Evolutionary conservation across 2,888 invertebrate species (phyloP).

Genomic region (Pheosia gnoma): DNA sequence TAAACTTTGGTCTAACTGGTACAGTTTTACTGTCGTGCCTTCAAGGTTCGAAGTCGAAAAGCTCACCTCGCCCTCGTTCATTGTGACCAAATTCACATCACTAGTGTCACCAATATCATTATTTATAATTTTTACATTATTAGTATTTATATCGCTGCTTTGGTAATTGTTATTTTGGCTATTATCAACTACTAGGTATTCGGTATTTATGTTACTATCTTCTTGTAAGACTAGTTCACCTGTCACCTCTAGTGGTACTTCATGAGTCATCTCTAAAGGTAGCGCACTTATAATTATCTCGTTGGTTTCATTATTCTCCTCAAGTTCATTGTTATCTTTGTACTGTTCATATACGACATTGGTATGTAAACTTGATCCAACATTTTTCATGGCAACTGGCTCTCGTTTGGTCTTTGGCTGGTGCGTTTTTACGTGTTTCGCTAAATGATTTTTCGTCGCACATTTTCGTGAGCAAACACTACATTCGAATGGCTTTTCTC

Average conservation of each 20-base stretch:
- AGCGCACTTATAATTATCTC: constrained; percentile 24
- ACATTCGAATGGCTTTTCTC: constrained; percentile 74
- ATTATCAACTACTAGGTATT: constrained; percentile 57
- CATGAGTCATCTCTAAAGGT: constrained; percentile 33
- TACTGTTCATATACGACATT: constrained; percentile 2
- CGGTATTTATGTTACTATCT: constrained; percentile 51
- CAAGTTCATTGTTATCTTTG: neutral
- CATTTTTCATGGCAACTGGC: neutral
- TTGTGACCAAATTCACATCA: constrained; percentile 59
- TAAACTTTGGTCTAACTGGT: constrained; percentile 67
- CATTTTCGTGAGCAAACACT: constrained; percentile 59
- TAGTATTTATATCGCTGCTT: constrained; percentile 35
- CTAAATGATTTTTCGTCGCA: constrained; percentile 61
- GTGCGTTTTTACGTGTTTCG: constrained; percentile 64
- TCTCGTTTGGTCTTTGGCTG: constrained; percentile 51
- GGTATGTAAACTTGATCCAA: neutral
- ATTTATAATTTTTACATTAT: constrained; percentile 41
- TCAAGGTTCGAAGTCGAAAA: constrained; percentile 53
- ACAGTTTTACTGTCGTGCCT: constrained; percentile 55
- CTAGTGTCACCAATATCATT: constrained; percentile 40
- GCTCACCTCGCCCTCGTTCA: constrained; percentile 58
- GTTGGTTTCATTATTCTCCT: constrained; percentile 7
- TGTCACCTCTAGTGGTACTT: constrained; percentile 55
- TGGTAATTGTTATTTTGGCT: constrained; percentile 34
- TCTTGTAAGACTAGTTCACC: constrained; percentile 60